Conservation (phyloP, 2,113 vertebrate species). For the Vireo altiloquus region DNA sequence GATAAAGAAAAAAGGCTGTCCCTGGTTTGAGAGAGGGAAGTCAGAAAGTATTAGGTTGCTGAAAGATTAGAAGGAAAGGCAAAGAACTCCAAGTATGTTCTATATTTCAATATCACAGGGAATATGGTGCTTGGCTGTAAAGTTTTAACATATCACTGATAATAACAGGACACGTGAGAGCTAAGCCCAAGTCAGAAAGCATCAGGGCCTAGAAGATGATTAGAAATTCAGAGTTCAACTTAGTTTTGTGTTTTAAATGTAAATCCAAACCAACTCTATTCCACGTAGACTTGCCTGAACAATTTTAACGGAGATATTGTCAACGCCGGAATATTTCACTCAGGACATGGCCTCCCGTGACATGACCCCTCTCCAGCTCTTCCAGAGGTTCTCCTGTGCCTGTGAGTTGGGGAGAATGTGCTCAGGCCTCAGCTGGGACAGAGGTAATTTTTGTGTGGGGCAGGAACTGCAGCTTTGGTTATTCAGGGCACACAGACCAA, state of each 20-base stretch:
- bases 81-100: slow-evolving; percentile 9
- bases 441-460: not conserved
- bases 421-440: not conserved
- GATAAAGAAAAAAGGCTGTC: not conserved
- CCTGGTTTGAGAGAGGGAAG: not conserved
- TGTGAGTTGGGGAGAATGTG: rapidly evolving
- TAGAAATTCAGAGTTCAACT: not conserved
- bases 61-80: slow-evolving; percentile 46
- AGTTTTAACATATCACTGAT: not conserved
- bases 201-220: not conserved
- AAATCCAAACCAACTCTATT: not conserved
- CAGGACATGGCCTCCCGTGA: not conserved
- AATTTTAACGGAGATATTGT: not conserved
- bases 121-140: not conserved
- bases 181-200: not conserved
- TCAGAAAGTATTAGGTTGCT: slow-evolving; percentile 33
- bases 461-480: not conserved
- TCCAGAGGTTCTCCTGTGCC: not conserved
- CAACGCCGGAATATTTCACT: not conserved
- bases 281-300: not conserved
- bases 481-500: not conserved
- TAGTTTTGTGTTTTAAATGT: not conserved
- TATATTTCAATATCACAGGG: not conserved
- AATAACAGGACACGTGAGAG: not conserved
- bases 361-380: not conserved